Conservation (phyloP, 1,140 invertebrate species). For the Trichonephila clavata region DNA sequence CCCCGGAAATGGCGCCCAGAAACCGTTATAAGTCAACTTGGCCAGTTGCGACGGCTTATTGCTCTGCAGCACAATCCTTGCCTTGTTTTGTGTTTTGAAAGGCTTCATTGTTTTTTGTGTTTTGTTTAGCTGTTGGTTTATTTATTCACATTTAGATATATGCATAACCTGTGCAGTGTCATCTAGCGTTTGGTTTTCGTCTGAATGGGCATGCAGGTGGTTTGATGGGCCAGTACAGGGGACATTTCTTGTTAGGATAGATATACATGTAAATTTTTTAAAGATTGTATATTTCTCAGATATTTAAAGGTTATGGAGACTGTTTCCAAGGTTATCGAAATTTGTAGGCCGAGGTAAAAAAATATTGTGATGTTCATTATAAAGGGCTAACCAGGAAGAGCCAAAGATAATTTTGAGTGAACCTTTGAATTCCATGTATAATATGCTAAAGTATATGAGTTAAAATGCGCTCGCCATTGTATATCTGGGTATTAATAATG, state of each 20-base stretch:
- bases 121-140: background rate
- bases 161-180: background rate
- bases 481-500: no score
- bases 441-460: no score
- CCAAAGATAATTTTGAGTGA: background rate
- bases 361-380: background rate
- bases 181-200: background rate
- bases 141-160: background rate
- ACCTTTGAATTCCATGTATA: background rate
- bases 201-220: background rate
- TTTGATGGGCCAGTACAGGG: background rate
- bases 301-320: background rate
- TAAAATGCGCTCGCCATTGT: no score
- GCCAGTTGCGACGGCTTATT: background rate
- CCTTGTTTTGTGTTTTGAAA: constrained; percentile 26
- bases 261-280: background rate
- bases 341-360: background rate
- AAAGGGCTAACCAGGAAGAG: background rate
- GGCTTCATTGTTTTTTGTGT: constrained; percentile 5
- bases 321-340: background rate
- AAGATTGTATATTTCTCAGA: background rate
- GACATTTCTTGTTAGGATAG: background rate
- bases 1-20: background rate
- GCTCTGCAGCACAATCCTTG: background rate
- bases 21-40: background rate